phyloP scores from a whole-genome alignment of 64 coral and sea anemone species.

The Porites lutea region DNA sequence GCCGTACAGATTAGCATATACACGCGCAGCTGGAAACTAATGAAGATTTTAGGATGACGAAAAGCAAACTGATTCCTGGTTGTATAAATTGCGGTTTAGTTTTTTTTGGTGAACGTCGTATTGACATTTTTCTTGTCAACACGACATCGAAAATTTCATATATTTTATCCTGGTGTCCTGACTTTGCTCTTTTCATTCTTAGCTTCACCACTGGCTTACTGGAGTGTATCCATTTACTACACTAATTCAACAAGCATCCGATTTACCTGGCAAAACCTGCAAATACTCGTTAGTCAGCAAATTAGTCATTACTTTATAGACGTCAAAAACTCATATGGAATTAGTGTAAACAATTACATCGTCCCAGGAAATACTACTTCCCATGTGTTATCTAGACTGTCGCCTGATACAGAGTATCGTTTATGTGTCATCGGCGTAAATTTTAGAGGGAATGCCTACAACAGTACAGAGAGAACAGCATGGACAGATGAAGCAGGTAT shows the following conservation, averaged over 20 bases:
- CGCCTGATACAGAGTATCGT: not conserved
- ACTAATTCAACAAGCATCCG: not conserved
- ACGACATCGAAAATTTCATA: not conserved
- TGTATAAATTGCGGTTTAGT: too few relatives aligned
- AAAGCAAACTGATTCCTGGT: too few relatives aligned
- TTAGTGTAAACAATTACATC: not conserved
- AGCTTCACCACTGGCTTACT: not conserved
- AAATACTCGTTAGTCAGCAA: not conserved
- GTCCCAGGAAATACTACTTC: not conserved
- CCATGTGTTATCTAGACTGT: not conserved
- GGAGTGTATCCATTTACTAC: not conserved
- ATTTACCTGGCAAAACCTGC: not conserved
- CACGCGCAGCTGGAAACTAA: too few relatives aligned
- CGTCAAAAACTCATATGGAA: not conserved
- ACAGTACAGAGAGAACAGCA: not conserved
- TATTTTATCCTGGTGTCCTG: not conserved
- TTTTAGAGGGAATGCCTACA: not conserved
- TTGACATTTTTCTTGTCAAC: too few relatives aligned
- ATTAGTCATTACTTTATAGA: not conserved
- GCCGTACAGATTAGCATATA: too few relatives aligned
- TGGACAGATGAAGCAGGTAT: conserved; percentile 18
- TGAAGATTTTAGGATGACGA: too few relatives aligned
- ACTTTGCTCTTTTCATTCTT: not conserved
- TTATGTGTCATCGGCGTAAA: not conserved
- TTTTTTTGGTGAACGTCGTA: too few relatives aligned